Conservation (phyloP, 2,113 vertebrate genomes). For the Larimichthys crocea region DNA sequence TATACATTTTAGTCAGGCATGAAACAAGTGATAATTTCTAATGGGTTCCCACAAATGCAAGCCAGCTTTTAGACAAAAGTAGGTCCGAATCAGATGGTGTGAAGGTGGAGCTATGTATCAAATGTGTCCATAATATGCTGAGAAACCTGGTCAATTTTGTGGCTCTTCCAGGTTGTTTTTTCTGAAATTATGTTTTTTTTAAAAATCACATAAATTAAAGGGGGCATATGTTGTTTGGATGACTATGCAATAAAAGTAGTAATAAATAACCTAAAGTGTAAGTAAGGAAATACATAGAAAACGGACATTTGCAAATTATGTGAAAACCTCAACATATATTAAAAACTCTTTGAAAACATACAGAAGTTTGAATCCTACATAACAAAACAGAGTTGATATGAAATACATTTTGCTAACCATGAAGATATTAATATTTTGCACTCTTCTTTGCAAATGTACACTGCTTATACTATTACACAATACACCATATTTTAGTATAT, state of each 20-base stretch:
- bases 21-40: constrained; percentile 5
- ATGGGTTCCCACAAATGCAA: constrained; percentile 17
- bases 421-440: neutral
- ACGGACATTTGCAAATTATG: neutral
- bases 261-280: no score
- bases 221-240: neutral
- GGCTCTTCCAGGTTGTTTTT: no score
- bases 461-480: no score
- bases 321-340: neutral
- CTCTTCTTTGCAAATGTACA: no score
- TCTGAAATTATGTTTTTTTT: no score
- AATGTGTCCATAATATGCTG: neutral
- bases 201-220: no score
- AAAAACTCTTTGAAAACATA: neutral
- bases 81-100: neutral
- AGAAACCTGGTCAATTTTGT: no score
- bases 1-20: constrained; percentile 19
- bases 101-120: neutral
- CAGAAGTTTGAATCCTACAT: neutral
- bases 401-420: neutral
- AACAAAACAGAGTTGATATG: neutral
- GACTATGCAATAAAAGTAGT: neutral
- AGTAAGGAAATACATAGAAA: neutral
- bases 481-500: neutral
- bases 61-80: neutral